phyloP scores from a whole-genome alignment of 1,140 invertebrate genomes.

The Papilio glaucus region DNA sequence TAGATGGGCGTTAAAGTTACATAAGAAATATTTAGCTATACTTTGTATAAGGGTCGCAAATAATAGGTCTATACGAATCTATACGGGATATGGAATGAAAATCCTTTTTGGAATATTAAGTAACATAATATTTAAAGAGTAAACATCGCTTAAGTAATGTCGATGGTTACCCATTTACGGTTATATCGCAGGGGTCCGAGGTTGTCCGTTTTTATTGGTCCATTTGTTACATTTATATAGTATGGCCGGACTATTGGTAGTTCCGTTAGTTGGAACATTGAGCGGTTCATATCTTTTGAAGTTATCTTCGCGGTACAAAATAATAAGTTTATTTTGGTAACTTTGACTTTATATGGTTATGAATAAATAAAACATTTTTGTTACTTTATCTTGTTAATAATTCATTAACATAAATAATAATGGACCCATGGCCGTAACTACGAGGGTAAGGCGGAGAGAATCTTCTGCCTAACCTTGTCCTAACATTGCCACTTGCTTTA shows the following conservation, averaged over 20 bases:
- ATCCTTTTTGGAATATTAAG: constrained; percentile 27
- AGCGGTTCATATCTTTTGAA: constrained; percentile 1
- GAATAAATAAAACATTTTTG: too few relatives aligned
- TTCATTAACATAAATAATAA: too few relatives aligned
- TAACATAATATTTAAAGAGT: constrained; percentile 31
- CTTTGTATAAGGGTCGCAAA: neutral
- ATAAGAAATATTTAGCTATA: neutral
- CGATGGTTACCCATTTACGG: constrained; percentile 1
- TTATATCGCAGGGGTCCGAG: constrained; percentile 10
- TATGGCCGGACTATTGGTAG: neutral
- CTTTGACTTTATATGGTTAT: neutral
- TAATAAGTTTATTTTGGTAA: constrained; percentile 1
- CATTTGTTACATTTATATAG: constrained; percentile 22
- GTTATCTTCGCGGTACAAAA: neutral
- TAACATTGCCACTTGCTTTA: too few relatives aligned
- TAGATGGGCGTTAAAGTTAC: too few relatives aligned
- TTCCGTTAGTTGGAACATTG: constrained; percentile 6
- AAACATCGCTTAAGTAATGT: constrained; percentile 10
- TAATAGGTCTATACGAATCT: too few relatives aligned
- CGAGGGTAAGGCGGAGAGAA: too few relatives aligned
- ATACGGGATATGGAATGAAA: constrained; percentile 16
- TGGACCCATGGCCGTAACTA: too few relatives aligned
- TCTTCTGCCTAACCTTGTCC: too few relatives aligned
- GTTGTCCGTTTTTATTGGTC: constrained; percentile 29
- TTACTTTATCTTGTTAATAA: too few relatives aligned